Base-by-base conservation (phyloP, 2,888 invertebrate species). In the Andrena hattorfiana region DNA sequence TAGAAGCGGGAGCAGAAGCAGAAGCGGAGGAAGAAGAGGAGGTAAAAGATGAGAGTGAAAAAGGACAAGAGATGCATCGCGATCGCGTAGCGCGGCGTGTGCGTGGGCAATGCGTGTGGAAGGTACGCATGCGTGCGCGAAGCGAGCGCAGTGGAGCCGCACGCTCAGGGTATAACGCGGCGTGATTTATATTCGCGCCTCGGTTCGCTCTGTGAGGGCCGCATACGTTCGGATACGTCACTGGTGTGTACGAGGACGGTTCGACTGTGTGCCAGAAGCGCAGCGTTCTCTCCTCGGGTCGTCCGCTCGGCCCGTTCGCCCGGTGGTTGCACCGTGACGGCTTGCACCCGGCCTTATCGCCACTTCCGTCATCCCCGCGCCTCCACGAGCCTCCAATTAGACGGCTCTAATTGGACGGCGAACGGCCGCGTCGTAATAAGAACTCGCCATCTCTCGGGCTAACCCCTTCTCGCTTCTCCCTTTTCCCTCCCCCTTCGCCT, bases 131-230 rank as follows among this genome's bases (percentile, higher is more conserved):
- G 85, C 70, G 77, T 88, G 87, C 86, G 76, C 1, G 42, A 16
- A 42, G 80, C 81, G 83, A 75, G 79, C 74, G 77, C 85, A 71
- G 63, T 71, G 75, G 42, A 72, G 71, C 79, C 78, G 73, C 87
- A 84, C 82, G 85, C 81, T 86, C 81, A n/a, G 81, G 79, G 84
- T 87, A 89, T 91, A 91, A 91, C 91, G 85, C 87, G 85, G 78
- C 79, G 88, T 91, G 90, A 91, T 91, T 91, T 91, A 91, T 90
- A 91, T 90, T 90, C 90, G 89, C 91, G 88, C 89, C 89, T 90
- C 89, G 69, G 83, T 78, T 85, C 91, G 85, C 83, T 87, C 88
- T 88, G 91, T 90, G 89, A 91, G 90, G 89, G 90, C 91, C 89
- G 82, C 89, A 87, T 91, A 89, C 87, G 87, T 90, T 90, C 80